Percentiles rank a stretch among this genome's conserved stretches.
Conservation (phyloP, 2,797 vertebrate species). For the Cyprinella venusta region DNA sequence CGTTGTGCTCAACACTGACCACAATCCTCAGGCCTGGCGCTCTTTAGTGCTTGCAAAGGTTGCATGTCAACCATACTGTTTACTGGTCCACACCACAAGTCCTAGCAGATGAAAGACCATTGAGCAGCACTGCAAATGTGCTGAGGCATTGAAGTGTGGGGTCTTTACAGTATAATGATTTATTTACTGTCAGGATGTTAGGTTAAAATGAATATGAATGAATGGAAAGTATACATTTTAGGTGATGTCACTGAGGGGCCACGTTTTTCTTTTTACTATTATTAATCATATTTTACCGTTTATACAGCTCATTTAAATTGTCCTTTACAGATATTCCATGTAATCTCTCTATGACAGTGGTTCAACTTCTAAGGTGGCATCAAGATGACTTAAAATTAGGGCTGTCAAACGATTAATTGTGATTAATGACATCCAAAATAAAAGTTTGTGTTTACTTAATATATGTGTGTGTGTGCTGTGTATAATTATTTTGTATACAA, state of each 20-base stretch:
- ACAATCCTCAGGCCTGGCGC: conserved; percentile 34
- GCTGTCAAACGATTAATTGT: too few species aligned
- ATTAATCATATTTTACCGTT: background rate
- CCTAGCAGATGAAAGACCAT: conserved; percentile 4
- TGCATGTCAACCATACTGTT: conserved; percentile 43
- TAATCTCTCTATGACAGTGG: background rate
- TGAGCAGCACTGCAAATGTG: conserved; percentile 20
- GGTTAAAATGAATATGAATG: background rate
- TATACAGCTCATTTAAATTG: background rate
- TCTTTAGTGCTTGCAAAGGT: conserved; percentile 45
- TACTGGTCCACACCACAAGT: conserved; percentile 44
- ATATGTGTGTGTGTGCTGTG: too few species aligned
- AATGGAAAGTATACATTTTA: background rate
- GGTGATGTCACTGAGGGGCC: background rate
- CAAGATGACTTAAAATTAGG: background rate
- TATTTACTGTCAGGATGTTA: background rate
- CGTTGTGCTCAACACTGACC: conserved; percentile 47
- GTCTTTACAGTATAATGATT: background rate
- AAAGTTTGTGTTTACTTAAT: too few species aligned
- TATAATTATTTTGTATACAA: too few species aligned
- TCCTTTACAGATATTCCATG: background rate
- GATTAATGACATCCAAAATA: too few species aligned
- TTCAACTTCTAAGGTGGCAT: background rate
- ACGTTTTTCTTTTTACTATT: background rate
- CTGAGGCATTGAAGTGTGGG: background rate